Evolutionary conservation across 2,888 invertebrate genomes (phyloP).

Genomic region (Dicyrtoma fusca): DNA sequence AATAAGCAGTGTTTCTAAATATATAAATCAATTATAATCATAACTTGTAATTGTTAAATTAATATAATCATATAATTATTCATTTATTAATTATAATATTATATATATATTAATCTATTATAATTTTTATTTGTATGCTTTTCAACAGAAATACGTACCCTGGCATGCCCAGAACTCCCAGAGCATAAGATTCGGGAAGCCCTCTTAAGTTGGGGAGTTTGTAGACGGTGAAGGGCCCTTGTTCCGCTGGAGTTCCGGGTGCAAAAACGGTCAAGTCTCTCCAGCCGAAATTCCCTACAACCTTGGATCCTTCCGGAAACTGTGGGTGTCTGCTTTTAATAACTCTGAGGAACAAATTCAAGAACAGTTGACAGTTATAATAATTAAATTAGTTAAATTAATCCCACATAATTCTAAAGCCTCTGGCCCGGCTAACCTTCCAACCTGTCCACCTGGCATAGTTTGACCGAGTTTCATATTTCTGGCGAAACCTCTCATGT

Average conservation of each 20-base stretch:
- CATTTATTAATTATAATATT: conserved; percentile 2
- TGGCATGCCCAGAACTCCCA: conserved; percentile 52
- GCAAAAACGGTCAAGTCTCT: conserved; percentile 65
- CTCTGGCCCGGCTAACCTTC: conserved; percentile 11
- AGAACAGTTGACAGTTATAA: background rate
- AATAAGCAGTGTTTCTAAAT: conserved; percentile 75
- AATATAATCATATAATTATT: conserved; percentile 3
- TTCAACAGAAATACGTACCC: conserved; percentile 36
- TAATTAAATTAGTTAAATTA: background rate
- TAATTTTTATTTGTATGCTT: background rate
- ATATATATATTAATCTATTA: too few species aligned
- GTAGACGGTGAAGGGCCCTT: conserved; percentile 47
- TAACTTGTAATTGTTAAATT: background rate
- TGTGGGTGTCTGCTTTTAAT: conserved; percentile 69
- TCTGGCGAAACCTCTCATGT: conserved; percentile 62
- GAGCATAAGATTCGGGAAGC: conserved; percentile 66
- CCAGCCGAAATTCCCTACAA: conserved; percentile 73
- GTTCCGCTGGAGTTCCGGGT: conserved; percentile 51
- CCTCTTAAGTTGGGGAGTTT: conserved; percentile 66
- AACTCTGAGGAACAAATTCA: conserved; percentile 64
- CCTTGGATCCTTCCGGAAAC: conserved; percentile 68
- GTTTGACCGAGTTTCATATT: conserved; percentile 23
- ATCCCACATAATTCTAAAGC: background rate
- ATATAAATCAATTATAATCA: too few species aligned
- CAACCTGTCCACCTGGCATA: conserved; percentile 36